Conservation (phyloP, 2,888 invertebrate species). For the Epinotia demarniana region DNA sequence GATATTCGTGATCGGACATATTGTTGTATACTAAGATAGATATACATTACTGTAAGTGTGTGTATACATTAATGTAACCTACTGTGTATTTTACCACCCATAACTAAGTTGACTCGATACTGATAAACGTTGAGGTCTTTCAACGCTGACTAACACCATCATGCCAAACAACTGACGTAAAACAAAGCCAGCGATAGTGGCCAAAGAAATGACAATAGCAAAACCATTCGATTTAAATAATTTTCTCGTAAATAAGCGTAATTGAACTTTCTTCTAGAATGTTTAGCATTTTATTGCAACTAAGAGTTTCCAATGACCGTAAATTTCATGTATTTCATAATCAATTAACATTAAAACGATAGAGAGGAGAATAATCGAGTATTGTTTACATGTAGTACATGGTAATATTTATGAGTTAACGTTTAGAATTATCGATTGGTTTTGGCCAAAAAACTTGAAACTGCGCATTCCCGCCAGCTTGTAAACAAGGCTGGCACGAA, state of each 20-base stretch:
- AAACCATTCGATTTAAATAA: constrained; percentile 20
- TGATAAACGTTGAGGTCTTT: neutral
- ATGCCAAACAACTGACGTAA: constrained; percentile 59
- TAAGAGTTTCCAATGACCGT: constrained; percentile 14
- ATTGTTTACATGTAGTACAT: constrained; percentile 9
- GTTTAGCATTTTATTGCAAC: constrained; percentile 21
- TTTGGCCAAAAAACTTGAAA: neutral
- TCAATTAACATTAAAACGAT: constrained; percentile 30
- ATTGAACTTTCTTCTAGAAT: constrained; percentile 7
- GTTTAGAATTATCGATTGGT: neutral
- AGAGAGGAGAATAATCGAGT: neutral
- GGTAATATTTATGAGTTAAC: neutral
- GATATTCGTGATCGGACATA: no score
- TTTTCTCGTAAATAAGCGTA: constrained; percentile 31
- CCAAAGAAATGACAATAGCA: neutral
- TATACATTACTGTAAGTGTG: neutral
- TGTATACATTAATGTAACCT: no score
- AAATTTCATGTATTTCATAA: constrained; percentile 25
- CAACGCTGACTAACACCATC: neutral
- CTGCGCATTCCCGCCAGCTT: neutral
- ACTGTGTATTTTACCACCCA: neutral
- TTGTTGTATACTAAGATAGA: no score
- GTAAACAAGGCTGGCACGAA: neutral
- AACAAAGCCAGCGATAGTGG: neutral
- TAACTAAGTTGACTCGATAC: neutral